Percentiles rank a stretch among this genome's conserved stretches.
Evolutionary conservation across 2,888 invertebrate species (phyloP).

Genomic region (Cheilosia grossa): DNA sequence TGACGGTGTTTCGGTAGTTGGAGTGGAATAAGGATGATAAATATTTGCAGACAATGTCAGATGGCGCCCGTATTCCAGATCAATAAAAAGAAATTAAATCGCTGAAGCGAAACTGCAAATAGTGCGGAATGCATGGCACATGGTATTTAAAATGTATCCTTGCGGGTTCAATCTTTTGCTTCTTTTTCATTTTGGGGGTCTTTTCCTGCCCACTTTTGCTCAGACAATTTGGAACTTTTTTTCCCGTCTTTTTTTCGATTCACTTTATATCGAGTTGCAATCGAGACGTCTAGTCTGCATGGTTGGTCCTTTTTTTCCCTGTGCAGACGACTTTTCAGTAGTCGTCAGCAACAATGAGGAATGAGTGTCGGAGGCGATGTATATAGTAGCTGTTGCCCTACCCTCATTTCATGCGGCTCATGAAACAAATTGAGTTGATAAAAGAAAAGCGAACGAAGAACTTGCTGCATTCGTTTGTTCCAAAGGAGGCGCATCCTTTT

Average conservation of each 20-base stretch:
- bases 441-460: slow-evolving; percentile 52
- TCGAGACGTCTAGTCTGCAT: slow-evolving; percentile 73
- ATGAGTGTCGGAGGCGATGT: slow-evolving; percentile 23
- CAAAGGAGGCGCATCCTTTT: slow-evolving; percentile 43
- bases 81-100: slow-evolving; percentile 71
- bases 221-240: slow-evolving; percentile 15
- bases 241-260: slow-evolving; percentile 3
- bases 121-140: slow-evolving; percentile 70
- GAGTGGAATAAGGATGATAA: slow-evolving; percentile 57
- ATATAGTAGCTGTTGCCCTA: slow-evolving; percentile 3
- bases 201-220: slow-evolving; percentile 4
- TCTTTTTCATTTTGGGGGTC: slow-evolving; percentile 3
- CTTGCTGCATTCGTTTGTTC: slow-evolving; percentile 61
- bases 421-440: slow-evolving; percentile 74
- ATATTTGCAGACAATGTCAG: slow-evolving; percentile 74
- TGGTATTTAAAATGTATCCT: slow-evolving; percentile 72
- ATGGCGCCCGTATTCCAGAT: slow-evolving; percentile 72
- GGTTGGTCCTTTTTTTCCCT: slow-evolving; percentile 45
- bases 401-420: slow-evolving; percentile 74
- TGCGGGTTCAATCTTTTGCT: slow-evolving; percentile 49
- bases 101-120: slow-evolving; percentile 70
- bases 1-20: slow-evolving; percentile 1
- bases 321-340: slow-evolving; percentile 37
- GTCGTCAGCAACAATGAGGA: slow-evolving; percentile 62
- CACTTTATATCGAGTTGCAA: slow-evolving; percentile 72